Evolutionary conservation across 2,797 vertebrate species (phyloP).

Genomic region (Chaenodraco wilsoni): DNA sequence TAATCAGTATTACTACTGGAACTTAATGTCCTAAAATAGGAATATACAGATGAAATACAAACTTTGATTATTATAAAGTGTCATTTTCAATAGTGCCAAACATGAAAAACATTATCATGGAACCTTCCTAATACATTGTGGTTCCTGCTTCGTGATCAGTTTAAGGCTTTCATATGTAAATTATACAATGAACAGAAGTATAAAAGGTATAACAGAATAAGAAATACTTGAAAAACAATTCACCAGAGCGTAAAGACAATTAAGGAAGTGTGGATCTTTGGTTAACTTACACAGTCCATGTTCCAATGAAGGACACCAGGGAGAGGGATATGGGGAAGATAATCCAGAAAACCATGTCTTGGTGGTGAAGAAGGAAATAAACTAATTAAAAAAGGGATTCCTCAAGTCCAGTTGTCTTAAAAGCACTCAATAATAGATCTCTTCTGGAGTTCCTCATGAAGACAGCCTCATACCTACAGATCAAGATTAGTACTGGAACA

Average conservation of each 20-base stretch:
- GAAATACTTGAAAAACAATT: conserved; percentile 7
- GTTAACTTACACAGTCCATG: conserved; percentile 85
- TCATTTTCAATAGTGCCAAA: neutral
- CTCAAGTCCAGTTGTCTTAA: conserved; percentile 21
- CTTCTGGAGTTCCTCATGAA: conserved; percentile 13
- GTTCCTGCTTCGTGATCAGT: neutral
- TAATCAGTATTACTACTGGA: neutral
- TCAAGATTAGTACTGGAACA: neutral
- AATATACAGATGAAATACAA: neutral
- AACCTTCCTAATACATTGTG: neutral
- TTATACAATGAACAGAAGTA: conserved; percentile 2
- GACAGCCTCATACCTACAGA: conserved; percentile 17
- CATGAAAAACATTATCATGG: neutral
- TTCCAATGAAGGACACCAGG: conserved; percentile 81
- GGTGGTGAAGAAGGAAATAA: conserved; percentile 4
- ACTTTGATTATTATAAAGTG: neutral
- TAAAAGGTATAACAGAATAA: neutral
- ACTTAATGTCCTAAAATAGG: neutral
- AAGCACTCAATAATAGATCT: conserved; percentile 3
- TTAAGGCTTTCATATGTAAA: neutral
- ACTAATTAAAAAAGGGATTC: neutral
- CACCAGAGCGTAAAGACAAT: conserved; percentile 12
- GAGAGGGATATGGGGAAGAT: conserved; percentile 80
- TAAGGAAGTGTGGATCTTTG: conserved; percentile 2
- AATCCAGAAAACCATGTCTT: conserved; percentile 82